Conservation (phyloP, 2,797 vertebrate species). For the Acomys russatus region DNA sequence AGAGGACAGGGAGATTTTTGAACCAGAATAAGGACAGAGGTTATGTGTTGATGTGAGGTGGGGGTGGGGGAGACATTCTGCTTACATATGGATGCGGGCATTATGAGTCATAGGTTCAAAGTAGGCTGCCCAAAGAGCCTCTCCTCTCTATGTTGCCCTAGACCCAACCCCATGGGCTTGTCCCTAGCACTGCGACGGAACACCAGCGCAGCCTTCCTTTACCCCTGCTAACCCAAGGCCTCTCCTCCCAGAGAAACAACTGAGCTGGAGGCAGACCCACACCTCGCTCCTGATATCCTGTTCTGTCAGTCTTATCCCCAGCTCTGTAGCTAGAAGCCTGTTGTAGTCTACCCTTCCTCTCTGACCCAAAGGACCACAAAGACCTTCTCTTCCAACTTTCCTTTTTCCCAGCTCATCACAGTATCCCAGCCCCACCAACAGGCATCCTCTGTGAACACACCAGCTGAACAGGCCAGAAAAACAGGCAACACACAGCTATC, state of each 20-base stretch:
- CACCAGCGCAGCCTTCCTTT: neutral
- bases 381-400: neutral
- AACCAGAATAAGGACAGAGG: slow-evolving; percentile 38
- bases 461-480: neutral
- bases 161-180: too few relatives aligned
- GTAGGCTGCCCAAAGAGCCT: neutral
- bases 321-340: neutral
- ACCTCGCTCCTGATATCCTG: neutral
- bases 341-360: neutral
- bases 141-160: neutral
- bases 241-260: neutral
- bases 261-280: neutral
- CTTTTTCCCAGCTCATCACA: neutral
- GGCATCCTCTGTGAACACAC: neutral
- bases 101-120: neutral
- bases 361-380: neutral
- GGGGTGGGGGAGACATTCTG: neutral
- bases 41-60: neutral
- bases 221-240: neutral
- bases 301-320: neutral
- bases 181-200: neutral
- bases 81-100: neutral
- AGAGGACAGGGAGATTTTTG: slow-evolving; percentile 44
- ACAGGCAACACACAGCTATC: neutral
- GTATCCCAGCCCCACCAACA: neutral